Evolutionary conservation across 2,888 invertebrate genomes (phyloP), one percentile per base, ranked within the genome.

Genomic region (Philopedon plagiatum): DNA sequence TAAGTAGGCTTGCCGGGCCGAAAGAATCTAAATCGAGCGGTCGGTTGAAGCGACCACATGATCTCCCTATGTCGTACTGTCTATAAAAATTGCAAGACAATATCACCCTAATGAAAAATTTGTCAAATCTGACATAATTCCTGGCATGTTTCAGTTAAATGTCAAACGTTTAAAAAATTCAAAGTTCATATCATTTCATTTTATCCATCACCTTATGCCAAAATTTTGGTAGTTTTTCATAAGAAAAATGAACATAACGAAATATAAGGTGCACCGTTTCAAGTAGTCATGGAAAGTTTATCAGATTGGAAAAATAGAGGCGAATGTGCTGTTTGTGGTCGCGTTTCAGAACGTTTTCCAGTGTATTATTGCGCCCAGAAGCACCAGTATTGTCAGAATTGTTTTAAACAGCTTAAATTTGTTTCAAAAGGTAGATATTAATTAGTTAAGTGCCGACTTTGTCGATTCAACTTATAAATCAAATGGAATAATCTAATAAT

Each of bases 311-410:
- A 73, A 37, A 75, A 71, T 37, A 72, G 75, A 70, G 76, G 69
- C 61, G 77, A 75, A 67, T 85, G 85, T 75, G 80, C 76, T 44
- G 70, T 81, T 15, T 85, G 85, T 74, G 78, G 80, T 64, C 75
- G 80, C 32, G 81, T 80, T 29, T 82, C 82, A 9, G 82, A 83
- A 64, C 76, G 71, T 51, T 79, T 81, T 26, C 83, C 83, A 4
- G 63, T 84, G 11, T 84, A 80, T 69, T 79, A 80, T 73, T 85
- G 85, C 75, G 78, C 79, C 23, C 72, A 80, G 68, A 81, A 81
- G 41, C 84, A 85, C 71, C 79, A 80, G 37, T 78, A 82, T 68
- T 85, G 85, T 75, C 74, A 75, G 41, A 74, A 77, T 26, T 85
- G 85, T 77, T 83, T 80, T 72, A 73, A 77, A 41, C 73, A 78